Evolutionary conservation across 2,113 vertebrate genomes (phyloP).

Genomic region (Neodontobutis hainanensis): DNA sequence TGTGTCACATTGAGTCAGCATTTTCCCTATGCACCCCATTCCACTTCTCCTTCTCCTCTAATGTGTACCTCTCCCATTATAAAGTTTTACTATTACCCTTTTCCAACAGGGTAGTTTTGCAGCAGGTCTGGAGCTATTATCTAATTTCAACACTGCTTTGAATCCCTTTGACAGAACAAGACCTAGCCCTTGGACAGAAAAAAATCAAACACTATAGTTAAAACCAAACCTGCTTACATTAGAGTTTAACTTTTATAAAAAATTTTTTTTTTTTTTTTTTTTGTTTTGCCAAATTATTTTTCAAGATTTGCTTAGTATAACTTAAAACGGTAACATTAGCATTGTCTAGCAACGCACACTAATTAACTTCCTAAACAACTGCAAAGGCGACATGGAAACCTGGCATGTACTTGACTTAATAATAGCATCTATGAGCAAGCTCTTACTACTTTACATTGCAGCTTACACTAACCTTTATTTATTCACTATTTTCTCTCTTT

Average conservation of each 20-base stretch:
- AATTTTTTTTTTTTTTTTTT: neutral
- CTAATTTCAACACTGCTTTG: constrained; percentile 10
- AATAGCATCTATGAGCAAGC: too few species aligned
- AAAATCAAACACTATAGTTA: neutral
- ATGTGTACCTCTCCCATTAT: constrained; percentile 31
- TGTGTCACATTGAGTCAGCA: constrained; percentile 50
- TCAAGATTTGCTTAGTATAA: neutral
- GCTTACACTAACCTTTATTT: constrained; percentile 9
- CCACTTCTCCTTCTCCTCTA: constrained; percentile 23
- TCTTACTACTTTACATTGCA: neutral
- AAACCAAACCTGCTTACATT: neutral
- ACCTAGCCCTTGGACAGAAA: constrained; percentile 1
- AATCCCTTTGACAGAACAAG: constrained; percentile 8
- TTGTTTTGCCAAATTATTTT: neutral
- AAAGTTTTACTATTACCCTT: constrained; percentile 16
- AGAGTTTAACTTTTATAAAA: neutral
- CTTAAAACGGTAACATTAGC: too few species aligned
- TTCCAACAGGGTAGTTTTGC: constrained; percentile 7
- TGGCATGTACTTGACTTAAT: too few species aligned
- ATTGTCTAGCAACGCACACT: too few species aligned
- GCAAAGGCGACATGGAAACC: too few species aligned
- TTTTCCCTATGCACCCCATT: constrained; percentile 36
- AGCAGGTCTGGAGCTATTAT: constrained; percentile 1
- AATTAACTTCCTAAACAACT: too few species aligned
- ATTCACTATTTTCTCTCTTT: neutral